phyloP scores from a whole-genome alignment of 1,140 invertebrate genomes.

The Musca vetustissima region DNA sequence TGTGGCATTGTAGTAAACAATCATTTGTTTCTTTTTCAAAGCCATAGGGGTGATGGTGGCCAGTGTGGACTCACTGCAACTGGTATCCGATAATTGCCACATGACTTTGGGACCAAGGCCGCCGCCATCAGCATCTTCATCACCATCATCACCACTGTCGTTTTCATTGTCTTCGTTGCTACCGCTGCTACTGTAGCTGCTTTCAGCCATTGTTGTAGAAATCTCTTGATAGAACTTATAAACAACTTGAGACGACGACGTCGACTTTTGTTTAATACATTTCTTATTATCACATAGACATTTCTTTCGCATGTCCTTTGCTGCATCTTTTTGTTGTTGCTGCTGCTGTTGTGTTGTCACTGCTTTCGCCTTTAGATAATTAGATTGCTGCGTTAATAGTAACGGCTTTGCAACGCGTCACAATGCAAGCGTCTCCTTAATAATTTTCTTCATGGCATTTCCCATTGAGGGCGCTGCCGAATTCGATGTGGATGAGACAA shows the following conservation, averaged over 20 bases:
- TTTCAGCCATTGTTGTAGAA: too few species aligned
- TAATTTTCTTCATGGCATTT: constrained; percentile 86
- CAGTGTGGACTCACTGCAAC: too few species aligned
- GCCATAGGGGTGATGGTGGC: neutral
- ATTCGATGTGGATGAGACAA: constrained; percentile 75
- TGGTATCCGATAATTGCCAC: too few species aligned
- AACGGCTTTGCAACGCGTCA: constrained; percentile 53
- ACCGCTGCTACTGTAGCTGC: neutral
- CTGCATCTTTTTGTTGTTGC: too few species aligned
- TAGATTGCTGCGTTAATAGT: constrained; percentile 10
- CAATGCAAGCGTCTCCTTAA: constrained; percentile 82
- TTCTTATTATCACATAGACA: constrained; percentile 15
- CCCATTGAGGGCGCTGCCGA: constrained; percentile 73
- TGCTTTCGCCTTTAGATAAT: too few species aligned
- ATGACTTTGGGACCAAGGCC: too few species aligned
- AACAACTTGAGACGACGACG: constrained; percentile 20
- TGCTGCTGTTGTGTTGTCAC: too few species aligned
- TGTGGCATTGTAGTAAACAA: neutral
- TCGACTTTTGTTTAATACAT: constrained; percentile 10
- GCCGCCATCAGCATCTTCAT: neutral
- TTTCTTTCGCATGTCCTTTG: too few species aligned
- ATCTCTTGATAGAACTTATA: constrained; percentile 9
- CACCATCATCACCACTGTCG: neutral
- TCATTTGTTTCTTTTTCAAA: constrained; percentile 7
- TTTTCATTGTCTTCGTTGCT: neutral